Base-by-base conservation (phyloP, 2,888 invertebrate species). In the Seira musarum region DNA sequence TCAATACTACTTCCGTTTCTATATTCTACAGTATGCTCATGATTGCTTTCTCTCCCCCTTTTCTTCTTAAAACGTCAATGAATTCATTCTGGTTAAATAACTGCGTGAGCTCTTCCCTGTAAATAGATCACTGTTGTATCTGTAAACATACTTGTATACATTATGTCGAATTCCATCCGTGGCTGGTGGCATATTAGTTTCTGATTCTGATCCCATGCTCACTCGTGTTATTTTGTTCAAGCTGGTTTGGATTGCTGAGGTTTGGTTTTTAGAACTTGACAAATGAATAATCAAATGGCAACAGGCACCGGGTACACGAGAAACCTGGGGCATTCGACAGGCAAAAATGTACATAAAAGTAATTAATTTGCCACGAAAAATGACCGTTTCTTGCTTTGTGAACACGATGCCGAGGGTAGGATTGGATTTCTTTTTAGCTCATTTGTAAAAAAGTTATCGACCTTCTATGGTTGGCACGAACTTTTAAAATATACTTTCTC, bases 251-350 rank as follows among this genome's bases (percentile, higher is more conserved):
- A 30, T 30, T 30, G 2, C 8, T 8, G 30, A 8, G 30, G 30
- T 30, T 30, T 30, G 2, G 3, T 30, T n/a, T n/a, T n/a, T 13
- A 40, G 13, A 40, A 53, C 53, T 22, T 67, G 35, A 35, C 65
- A 25, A 30, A 67, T 49, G 67, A 67, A 19, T 17, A 67, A 65
- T 49, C 67, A 67, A 67, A 40, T 30, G 67, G 67, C 67, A 49
- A 49, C 63, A 71, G 22, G 24, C 49, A 21, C 8, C 30, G 30
- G 3, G 30, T 30, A 30, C 30, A 30, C 8, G 30, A 8, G 8
- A 30, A 30, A 30, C 30, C 30, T 30, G 30, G 30, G 30, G 30
- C 30, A 30, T 2, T 30, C 2, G 30, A 30, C 8, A 8, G 8
- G 8, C 30, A 30, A 30, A 30, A 2, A 30, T 30, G 30, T 30